These are phyloP conservation scores for Limnephilus auricula DNA, from an alignment of 2,888 invertebrate species.

Conservation along the genomic window DNA sequence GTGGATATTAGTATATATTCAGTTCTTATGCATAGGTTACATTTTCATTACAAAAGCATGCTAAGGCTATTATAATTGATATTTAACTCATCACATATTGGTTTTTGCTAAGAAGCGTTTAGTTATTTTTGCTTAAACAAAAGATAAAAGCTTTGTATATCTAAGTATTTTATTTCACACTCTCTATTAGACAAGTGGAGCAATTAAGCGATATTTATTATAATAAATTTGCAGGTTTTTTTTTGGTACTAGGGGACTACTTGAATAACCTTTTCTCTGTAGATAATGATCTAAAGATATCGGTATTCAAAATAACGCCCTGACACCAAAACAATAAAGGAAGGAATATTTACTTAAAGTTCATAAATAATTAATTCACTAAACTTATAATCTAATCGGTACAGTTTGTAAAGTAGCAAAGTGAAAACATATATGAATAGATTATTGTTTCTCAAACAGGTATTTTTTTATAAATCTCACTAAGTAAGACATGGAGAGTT, in stretches of 20 bases:
- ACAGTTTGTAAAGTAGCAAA: background rate
- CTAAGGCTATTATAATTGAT: slow-evolving; percentile 17
- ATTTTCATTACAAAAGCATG: slow-evolving; percentile 32
- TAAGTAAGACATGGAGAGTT: background rate
- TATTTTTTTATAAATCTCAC: background rate
- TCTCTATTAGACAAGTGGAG: slow-evolving; percentile 17
- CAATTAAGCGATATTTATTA: background rate
- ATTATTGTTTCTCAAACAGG: background rate
- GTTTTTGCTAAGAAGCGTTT: slow-evolving; percentile 32
- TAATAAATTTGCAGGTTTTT: background rate
- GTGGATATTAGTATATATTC: background rate
- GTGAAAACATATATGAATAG: background rate
- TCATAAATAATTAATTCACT: background rate
- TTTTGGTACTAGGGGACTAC: background rate
- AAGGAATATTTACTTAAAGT: background rate
- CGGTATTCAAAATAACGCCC: background rate
- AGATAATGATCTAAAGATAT: background rate
- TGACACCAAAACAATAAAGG: background rate
- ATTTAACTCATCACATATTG: slow-evolving; percentile 27
- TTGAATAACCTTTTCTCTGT: background rate
- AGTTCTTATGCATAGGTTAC: background rate
- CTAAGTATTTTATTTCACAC: background rate
- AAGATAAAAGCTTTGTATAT: background rate
- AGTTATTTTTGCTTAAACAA: slow-evolving; percentile 38
- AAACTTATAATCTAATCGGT: background rate